Conservation (phyloP, 2,797 vertebrate species). For the Myiotriccus ornatus region DNA sequence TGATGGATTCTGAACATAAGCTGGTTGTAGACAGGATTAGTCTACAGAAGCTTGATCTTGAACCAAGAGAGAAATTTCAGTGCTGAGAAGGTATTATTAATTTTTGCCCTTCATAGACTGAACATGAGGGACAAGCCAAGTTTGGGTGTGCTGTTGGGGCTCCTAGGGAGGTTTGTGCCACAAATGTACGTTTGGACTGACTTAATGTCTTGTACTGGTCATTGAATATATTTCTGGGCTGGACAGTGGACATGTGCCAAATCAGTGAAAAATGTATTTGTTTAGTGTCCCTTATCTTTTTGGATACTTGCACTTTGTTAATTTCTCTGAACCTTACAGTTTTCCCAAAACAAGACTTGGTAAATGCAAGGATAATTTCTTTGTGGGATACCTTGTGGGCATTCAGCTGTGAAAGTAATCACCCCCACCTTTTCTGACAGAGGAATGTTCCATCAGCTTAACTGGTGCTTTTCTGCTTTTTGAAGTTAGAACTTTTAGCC, state of each 20-base stretch:
- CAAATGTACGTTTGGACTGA: neutral
- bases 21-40: neutral
- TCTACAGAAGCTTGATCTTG: neutral
- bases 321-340: neutral
- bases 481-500: neutral
- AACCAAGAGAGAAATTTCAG: neutral
- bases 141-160: accelerated
- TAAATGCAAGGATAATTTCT: neutral
- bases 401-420: neutral
- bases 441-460: neutral
- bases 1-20: neutral
- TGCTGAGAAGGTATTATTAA: neutral
- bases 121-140: neutral
- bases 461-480: neutral
- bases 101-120: neutral
- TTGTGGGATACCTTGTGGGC: neutral
- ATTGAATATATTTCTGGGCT: neutral
- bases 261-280: neutral
- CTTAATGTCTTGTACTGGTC: neutral
- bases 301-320: neutral
- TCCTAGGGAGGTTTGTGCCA: neutral
- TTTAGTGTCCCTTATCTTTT: neutral
- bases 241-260: neutral
- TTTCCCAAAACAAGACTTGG: neutral
- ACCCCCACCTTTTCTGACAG: neutral